Conservation (phyloP, 2,797 vertebrate species). For the Aldrovandia affinis region DNA sequence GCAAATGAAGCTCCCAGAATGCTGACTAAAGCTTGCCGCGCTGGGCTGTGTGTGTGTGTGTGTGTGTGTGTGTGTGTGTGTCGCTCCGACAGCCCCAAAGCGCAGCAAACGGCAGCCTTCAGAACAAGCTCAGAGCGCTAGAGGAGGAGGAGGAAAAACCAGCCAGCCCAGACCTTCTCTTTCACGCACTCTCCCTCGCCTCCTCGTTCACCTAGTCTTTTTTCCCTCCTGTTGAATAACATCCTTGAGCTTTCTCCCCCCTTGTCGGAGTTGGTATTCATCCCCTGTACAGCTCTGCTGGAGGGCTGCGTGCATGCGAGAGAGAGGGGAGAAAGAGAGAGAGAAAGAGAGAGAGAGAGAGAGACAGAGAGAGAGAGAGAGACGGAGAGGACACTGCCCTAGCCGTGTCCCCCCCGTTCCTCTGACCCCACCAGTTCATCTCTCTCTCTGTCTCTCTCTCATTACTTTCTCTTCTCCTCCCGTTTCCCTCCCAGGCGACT, state of each 20-base stretch:
- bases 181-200: slow-evolving; percentile 23
- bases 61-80: slow-evolving; percentile 14
- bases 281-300: slow-evolving; percentile 57
- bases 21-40: slow-evolving; percentile 38
- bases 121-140: slow-evolving; percentile 5
- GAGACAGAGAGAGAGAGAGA: background rate
- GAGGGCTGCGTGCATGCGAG: slow-evolving; percentile 33
- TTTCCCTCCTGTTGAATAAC: background rate
- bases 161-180: slow-evolving; percentile 34
- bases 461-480: no score
- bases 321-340: slow-evolving; percentile 23
- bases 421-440: background rate
- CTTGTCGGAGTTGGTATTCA: slow-evolving; percentile 47
- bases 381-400: background rate
- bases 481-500: background rate
- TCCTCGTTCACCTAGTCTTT: background rate
- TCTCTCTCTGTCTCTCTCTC: no score
- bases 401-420: background rate
- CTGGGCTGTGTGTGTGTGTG: slow-evolving; percentile 23
- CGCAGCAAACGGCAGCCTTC: slow-evolving; percentile 12
- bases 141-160: slow-evolving; percentile 24
- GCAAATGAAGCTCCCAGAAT: slow-evolving; percentile 38
- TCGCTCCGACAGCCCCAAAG: background rate
- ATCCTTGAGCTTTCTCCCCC: slow-evolving; percentile 43
- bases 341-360: background rate